A percentile compares a stretch with the other conserved stretches of the same genome.
Evolutionary conservation across 2,888 invertebrate species (phyloP).

Genomic region (Strigamia crassipes): DNA sequence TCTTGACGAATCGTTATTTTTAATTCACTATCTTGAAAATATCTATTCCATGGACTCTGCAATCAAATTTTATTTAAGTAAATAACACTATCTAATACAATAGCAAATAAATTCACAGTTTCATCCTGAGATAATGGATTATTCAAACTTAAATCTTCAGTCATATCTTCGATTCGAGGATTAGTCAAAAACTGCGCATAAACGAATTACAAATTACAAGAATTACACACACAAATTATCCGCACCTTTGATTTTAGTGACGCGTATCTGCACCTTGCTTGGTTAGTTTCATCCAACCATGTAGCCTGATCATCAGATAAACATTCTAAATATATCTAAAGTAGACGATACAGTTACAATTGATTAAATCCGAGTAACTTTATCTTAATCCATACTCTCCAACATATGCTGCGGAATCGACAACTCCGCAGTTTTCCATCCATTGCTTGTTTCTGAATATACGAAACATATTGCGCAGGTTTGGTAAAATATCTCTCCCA

Average conservation of each 20-base stretch:
- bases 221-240: background rate
- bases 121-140: constrained; percentile 50
- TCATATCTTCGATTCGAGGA: constrained; percentile 50
- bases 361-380: background rate
- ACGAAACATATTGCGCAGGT: constrained; percentile 46
- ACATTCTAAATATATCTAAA: constrained; percentile 51
- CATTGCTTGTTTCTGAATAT: constrained; percentile 50
- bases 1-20: constrained; percentile 77
- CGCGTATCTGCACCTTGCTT: constrained; percentile 48
- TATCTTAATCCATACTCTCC: constrained; percentile 50
- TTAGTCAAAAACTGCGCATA: constrained; percentile 50
- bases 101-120: constrained; percentile 45
- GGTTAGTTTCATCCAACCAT: constrained; percentile 49
- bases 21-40: constrained; percentile 79
- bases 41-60: constrained; percentile 84
- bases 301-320: constrained; percentile 50
- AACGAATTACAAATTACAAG: background rate
- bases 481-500: constrained; percentile 51
- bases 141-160: constrained; percentile 46
- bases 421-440: constrained; percentile 51
- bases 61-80: constrained; percentile 53
- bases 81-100: background rate
- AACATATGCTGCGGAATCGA: constrained; percentile 53
- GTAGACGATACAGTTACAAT: constrained; percentile 4
- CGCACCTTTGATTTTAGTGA: constrained; percentile 43